These are phyloP conservation scores for Drosophila kanekoi DNA, from an alignment of 2,888 invertebrate species.

Conservation along the genomic window DNA sequence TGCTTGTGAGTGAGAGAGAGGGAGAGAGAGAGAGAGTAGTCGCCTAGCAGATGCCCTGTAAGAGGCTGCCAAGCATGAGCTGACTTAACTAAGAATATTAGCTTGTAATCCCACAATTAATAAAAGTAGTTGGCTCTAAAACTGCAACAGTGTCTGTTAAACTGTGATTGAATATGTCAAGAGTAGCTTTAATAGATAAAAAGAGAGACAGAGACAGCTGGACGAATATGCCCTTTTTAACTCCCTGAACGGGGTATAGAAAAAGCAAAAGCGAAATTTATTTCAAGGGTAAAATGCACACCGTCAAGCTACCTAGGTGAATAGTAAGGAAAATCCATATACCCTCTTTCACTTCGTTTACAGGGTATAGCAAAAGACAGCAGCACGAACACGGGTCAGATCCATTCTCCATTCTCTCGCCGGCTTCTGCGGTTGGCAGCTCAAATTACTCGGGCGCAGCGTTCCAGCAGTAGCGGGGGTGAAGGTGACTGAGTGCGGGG, in stretches of 20 bases:
- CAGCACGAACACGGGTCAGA: slow-evolving; percentile 18
- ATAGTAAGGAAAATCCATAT: neutral
- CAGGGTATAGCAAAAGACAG: slow-evolving; percentile 33
- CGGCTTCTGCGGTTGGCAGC: slow-evolving; percentile 48
- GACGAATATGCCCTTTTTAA: too few species aligned
- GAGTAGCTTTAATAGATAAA: too few species aligned
- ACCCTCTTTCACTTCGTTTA: neutral
- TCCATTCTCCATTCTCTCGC: slow-evolving; percentile 2
- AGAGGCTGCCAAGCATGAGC: neutral
- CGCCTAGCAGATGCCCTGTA: slow-evolving; percentile 14
- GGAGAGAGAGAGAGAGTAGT: neutral
- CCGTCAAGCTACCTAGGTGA: neutral
- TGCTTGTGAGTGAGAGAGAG: neutral
- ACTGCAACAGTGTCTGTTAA: too few species aligned
- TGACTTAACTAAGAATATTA: too few species aligned
- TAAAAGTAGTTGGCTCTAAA: neutral
- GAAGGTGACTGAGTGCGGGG: neutral
- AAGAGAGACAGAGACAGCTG: too few species aligned
- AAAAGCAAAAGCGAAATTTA: too few species aligned
- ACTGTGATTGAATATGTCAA: too few species aligned
- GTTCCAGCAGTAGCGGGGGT: neutral
- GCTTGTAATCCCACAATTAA: too few species aligned
- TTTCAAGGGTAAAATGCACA: too few species aligned
- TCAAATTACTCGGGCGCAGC: slow-evolving; percentile 47
- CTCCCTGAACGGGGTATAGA: too few species aligned